A percentile compares a stretch with the other conserved stretches of the same genome.
Conservation (phyloP, 2,888 invertebrate species). For the Megastigmus dorsalis region DNA sequence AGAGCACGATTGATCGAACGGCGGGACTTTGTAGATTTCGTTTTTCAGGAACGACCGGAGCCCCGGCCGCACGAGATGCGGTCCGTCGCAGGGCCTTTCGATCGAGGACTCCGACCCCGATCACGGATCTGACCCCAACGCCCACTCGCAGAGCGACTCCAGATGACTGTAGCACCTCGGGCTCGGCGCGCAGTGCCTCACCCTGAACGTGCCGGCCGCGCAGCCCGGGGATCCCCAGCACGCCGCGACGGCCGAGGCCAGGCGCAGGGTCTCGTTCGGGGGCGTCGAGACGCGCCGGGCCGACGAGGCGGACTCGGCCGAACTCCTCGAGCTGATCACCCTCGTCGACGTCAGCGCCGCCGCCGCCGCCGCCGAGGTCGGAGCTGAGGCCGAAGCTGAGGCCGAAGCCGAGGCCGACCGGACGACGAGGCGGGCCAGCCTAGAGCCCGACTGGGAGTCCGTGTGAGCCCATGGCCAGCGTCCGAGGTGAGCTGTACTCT, state of each 20-base stretch:
- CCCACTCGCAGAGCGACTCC: conserved; percentile 70
- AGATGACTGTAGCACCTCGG: conserved; percentile 70
- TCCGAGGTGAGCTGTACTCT: too few relatives aligned
- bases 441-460: too few relatives aligned
- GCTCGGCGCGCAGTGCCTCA: conserved; percentile 60
- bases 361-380: too few relatives aligned
- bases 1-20: conserved; percentile 12
- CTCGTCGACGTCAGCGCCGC: too few relatives aligned
- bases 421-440: too few relatives aligned
- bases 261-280: conserved; percentile 43
- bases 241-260: not conserved
- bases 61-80: conserved; percentile 65
- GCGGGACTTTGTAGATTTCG: conserved; percentile 53
- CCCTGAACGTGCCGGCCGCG: conserved; percentile 30
- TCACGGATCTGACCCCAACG: conserved; percentile 64
- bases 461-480: too few relatives aligned
- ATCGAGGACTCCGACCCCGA: conserved; percentile 72
- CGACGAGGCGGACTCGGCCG: not conserved
- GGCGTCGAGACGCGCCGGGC: conserved; percentile 26
- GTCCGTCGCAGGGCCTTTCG: conserved; percentile 68
- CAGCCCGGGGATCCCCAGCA: not conserved
- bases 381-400: too few relatives aligned
- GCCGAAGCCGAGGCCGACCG: too few relatives aligned
- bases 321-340: too few relatives aligned
- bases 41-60: conserved; percentile 69